These are phyloP conservation scores for Apodemus sylvaticus DNA, from an alignment of 2,113 vertebrate species.

Conservation along the genomic window DNA sequence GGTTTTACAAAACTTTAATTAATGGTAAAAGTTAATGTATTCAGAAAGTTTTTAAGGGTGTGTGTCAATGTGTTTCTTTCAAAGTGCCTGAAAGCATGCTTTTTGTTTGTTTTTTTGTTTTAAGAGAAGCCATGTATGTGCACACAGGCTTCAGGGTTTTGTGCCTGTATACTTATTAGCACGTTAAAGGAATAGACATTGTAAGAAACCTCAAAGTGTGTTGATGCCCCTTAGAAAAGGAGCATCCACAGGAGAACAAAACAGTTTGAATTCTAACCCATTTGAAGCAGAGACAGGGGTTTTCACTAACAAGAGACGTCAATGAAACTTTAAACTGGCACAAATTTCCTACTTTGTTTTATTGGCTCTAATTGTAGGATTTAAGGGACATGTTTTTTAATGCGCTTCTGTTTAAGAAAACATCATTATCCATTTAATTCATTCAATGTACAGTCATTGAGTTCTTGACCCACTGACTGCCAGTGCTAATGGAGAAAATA, in stretches of 20 bases:
- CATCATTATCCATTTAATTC: conserved; percentile 52
- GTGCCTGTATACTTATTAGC: background rate
- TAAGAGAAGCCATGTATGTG: background rate
- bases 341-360: conserved; percentile 46
- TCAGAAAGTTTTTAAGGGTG: background rate
- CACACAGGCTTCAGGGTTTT: background rate
- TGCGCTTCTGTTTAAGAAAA: conserved; percentile 56
- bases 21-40: background rate
- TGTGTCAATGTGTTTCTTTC: background rate
- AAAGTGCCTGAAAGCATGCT: background rate
- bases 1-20: background rate
- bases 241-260: background rate
- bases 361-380: conserved; percentile 51
- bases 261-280: background rate
- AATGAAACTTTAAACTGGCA: conserved; percentile 14
- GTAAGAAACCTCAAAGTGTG: background rate
- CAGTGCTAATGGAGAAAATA: conserved; percentile 1
- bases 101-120: background rate
- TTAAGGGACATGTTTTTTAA: background rate
- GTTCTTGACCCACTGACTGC: background rate
- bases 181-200: background rate
- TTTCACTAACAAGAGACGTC: background rate
- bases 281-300: background rate
- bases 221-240: background rate
- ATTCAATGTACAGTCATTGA: conserved; percentile 1